Evolutionary conservation across 2,888 invertebrate species (phyloP).

Genomic region (Anoplius nigerrimus): DNA sequence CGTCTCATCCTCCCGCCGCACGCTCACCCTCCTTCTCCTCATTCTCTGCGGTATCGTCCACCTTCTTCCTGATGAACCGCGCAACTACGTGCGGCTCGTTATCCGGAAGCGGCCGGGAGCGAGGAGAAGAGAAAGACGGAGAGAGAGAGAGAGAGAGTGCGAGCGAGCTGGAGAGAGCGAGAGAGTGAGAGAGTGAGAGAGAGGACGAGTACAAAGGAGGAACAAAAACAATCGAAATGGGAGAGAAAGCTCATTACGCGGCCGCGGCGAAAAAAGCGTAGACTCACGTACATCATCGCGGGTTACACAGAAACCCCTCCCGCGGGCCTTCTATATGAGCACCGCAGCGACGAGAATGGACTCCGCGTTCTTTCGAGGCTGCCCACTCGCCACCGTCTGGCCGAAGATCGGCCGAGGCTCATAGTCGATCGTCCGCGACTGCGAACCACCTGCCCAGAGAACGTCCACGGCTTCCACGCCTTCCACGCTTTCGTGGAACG

Average conservation of each 20-base stretch:
- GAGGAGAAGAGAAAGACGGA: neutral
- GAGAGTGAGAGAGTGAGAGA: slow-evolving; percentile 24
- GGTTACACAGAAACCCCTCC: too few relatives aligned
- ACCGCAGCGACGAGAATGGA: neutral
- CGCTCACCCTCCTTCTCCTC: slow-evolving; percentile 26
- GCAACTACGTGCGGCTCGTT: slow-evolving; percentile 54
- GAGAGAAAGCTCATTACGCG: slow-evolving; percentile 49
- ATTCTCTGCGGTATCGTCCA: slow-evolving; percentile 44
- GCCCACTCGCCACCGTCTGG: neutral
- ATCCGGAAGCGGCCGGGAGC: slow-evolving; percentile 10
- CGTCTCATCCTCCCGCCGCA: neutral
- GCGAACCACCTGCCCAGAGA: too few relatives aligned
- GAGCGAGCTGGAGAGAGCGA: slow-evolving; percentile 13
- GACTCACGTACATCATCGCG: neutral
- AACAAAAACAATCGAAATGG: slow-evolving; percentile 43
- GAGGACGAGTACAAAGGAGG: neutral
- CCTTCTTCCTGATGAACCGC: slow-evolving; percentile 52
- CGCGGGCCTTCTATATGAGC: too few relatives aligned
- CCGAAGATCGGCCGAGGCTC: too few relatives aligned
- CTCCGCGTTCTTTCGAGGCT: neutral
- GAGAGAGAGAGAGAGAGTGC: slow-evolving; percentile 2
- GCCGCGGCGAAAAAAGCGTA: slow-evolving; percentile 15
- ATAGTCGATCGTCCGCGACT: too few relatives aligned
- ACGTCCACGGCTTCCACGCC: too few relatives aligned
- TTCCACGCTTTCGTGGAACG: too few relatives aligned